These are phyloP conservation scores for Atta colombica DNA, from an alignment of 1,140 invertebrate genomes.

Conservation along the genomic window DNA sequence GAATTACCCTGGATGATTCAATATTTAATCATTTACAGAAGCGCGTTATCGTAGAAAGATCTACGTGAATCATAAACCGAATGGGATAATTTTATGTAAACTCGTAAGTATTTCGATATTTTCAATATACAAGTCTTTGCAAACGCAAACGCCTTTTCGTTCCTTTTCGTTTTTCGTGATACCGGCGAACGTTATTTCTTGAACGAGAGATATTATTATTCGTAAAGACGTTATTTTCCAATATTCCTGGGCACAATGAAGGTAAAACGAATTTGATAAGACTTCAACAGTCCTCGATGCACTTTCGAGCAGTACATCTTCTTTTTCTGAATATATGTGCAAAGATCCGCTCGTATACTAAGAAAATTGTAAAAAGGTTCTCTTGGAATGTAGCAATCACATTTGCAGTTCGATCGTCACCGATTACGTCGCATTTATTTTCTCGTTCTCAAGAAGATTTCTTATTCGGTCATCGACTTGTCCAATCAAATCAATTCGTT, in stretches of 20 bases:
- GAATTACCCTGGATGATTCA: neutral
- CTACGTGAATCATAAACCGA: neutral
- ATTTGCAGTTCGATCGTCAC: slow-evolving; percentile 17
- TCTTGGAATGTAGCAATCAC: slow-evolving; percentile 7
- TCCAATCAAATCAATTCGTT: neutral
- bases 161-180: neutral
- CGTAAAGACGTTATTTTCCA: slow-evolving; percentile 50
- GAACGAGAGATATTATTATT: slow-evolving; percentile 37
- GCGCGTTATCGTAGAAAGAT: neutral
- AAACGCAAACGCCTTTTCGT: slow-evolving; percentile 7
- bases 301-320: neutral
- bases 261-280: slow-evolving; percentile 49
- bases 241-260: slow-evolving; percentile 36
- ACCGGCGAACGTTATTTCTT: slow-evolving; percentile 10
- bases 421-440: slow-evolving; percentile 30
- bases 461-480: neutral
- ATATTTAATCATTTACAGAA: slow-evolving; percentile 18
- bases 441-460: neutral
- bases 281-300: slow-evolving; percentile 47
- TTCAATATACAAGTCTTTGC: neutral
- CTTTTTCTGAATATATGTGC: neutral
- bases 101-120: neutral
- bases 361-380: slow-evolving; percentile 23
- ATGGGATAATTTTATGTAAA: neutral
- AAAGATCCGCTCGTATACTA: slow-evolving; percentile 18